Conservation (phyloP, 2,797 vertebrate species). For the Centropyge bicolor region DNA sequence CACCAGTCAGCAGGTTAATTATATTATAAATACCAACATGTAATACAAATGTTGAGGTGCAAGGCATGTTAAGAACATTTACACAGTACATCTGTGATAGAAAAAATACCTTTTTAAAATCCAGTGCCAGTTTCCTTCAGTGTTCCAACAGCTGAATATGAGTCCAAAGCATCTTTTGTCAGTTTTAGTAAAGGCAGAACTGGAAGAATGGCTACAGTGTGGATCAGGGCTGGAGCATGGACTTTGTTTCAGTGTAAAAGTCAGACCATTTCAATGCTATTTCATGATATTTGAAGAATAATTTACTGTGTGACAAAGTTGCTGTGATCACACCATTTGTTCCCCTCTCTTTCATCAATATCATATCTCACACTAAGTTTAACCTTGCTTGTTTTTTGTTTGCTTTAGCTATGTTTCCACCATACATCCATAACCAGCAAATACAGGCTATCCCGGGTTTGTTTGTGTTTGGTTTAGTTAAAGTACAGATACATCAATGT, state of each 20-base stretch:
- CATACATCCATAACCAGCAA: too few relatives aligned
- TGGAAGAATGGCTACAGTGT: not conserved
- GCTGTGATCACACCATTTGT: too few relatives aligned
- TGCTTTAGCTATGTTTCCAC: too few relatives aligned
- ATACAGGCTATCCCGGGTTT: too few relatives aligned
- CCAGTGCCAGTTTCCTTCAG: slow-evolving; percentile 28
- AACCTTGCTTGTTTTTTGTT: too few relatives aligned
- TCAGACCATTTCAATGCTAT: not conserved
- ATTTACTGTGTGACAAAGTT: too few relatives aligned
- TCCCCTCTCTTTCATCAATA: too few relatives aligned
- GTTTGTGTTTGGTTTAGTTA: too few relatives aligned
- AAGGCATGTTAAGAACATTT: slow-evolving; percentile 67
- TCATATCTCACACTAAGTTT: too few relatives aligned
- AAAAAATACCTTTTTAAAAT: slow-evolving; percentile 52
- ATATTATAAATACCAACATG: slow-evolving; percentile 71
- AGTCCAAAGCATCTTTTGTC: not conserved
- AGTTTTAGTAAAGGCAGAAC: slow-evolving; percentile 28
- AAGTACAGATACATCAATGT: too few relatives aligned
- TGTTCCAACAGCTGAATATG: not conserved
- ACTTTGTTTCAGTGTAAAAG: not conserved
- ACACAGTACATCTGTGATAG: slow-evolving; percentile 48
- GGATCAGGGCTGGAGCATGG: not conserved
- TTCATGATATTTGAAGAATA: not conserved
- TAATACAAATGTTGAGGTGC: slow-evolving; percentile 61
- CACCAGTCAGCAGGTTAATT: slow-evolving; percentile 48